Conservation (phyloP, 2,888 invertebrate species). For the Caenorhabditis parvicauda region DNA sequence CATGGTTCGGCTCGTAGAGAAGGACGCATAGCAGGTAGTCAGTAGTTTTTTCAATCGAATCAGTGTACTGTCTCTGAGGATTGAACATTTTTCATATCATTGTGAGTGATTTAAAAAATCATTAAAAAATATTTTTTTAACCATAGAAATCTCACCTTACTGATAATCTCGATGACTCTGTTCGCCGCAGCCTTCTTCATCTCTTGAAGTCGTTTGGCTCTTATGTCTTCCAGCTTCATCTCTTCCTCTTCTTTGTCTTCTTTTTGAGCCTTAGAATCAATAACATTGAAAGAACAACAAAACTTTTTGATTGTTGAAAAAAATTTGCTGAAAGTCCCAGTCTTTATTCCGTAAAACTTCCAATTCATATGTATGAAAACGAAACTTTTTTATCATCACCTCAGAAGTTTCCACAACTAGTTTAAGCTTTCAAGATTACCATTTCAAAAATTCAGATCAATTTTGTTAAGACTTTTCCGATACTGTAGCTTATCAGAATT, state of each 20-base stretch:
- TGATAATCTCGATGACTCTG: constrained; percentile 45
- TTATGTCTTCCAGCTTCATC: constrained; percentile 43
- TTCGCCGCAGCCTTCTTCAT: constrained; percentile 36
- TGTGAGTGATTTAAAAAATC: not conserved
- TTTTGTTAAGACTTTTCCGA: no score
- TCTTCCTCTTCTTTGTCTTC: constrained; percentile 27
- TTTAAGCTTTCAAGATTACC: no score
- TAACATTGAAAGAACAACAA: not conserved
- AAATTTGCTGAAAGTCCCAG: no score
- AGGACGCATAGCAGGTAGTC: constrained; percentile 24
- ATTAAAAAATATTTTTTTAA: not conserved
- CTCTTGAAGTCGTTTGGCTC: constrained; percentile 40
- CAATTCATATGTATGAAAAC: no score
- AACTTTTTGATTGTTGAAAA: not conserved
- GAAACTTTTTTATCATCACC: no score
- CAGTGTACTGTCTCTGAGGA: constrained; percentile 32
- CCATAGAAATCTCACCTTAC: constrained; percentile 35
- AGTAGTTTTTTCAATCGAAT: constrained; percentile 22
- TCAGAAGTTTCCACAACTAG: no score
- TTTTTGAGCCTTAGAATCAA: constrained; percentile 11
- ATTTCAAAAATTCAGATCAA: no score
- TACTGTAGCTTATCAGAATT: not conserved
- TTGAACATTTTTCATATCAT: not conserved
- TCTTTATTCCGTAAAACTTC: no score
- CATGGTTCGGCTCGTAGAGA: constrained; percentile 33